These are phyloP conservation scores for Dinoponera quadriceps DNA, from an alignment of 1,140 invertebrate genomes.

Conservation along the genomic window DNA sequence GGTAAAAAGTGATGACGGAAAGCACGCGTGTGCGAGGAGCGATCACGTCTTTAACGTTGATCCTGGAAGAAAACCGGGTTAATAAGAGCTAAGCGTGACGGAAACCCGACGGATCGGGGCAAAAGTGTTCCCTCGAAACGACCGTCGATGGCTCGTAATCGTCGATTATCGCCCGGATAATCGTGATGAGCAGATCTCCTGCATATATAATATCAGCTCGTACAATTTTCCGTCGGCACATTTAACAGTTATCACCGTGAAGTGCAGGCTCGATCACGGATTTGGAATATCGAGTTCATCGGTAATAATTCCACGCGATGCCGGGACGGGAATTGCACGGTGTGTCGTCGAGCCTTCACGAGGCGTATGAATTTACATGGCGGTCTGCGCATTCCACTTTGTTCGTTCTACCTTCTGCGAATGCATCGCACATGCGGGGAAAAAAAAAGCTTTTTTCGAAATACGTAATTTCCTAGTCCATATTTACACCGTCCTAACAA, in stretches of 20 bases:
- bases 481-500: too few species aligned
- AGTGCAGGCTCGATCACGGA: neutral
- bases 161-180: slow-evolving; percentile 1
- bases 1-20: neutral
- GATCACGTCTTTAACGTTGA: slow-evolving; percentile 23
- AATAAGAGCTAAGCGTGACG: slow-evolving; percentile 35
- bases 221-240: neutral
- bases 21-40: neutral
- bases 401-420: too few species aligned
- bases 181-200: neutral
- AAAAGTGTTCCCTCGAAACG: neutral
- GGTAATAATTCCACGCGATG: neutral
- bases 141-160: slow-evolving; percentile 8
- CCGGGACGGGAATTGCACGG: neutral
- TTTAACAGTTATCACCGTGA: slow-evolving; percentile 6
- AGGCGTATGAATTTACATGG: too few species aligned
- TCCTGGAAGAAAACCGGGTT: slow-evolving; percentile 23
- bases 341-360: neutral
- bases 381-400: too few species aligned
- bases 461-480: too few species aligned
- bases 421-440: too few species aligned
- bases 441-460: too few species aligned
- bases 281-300: neutral
- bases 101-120: slow-evolving; percentile 6
- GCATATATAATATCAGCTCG: neutral